These are phyloP conservation scores for Scomber colias DNA, from an alignment of 2,113 vertebrate genomes.

Conservation along the genomic window DNA sequence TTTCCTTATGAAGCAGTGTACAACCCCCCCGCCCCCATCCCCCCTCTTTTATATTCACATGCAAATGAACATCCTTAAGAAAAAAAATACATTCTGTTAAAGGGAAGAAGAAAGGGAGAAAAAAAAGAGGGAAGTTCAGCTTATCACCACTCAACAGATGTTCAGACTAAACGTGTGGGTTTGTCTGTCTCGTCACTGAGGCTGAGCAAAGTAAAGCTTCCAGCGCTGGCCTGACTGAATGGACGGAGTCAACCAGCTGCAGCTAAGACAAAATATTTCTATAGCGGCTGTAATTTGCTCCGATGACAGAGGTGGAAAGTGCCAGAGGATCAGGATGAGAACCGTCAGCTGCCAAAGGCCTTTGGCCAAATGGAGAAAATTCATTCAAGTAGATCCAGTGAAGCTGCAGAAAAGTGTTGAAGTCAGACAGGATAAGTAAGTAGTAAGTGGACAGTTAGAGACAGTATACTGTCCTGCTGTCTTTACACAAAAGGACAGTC, in stretches of 20 bases:
- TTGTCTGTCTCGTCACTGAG: slow-evolving; percentile 55
- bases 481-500: background rate
- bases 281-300: slow-evolving; percentile 72
- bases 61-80: slow-evolving; percentile 66
- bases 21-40: background rate
- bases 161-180: slow-evolving; percentile 62
- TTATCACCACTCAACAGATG: slow-evolving; percentile 75
- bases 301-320: slow-evolving; percentile 62
- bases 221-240: slow-evolving; percentile 58
- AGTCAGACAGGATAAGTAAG: slow-evolving; percentile 60
- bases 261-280: slow-evolving; percentile 60
- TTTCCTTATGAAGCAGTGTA: slow-evolving; percentile 58
- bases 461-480: slow-evolving; percentile 28
- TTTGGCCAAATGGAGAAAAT: slow-evolving; percentile 65
- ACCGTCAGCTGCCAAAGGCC: slow-evolving; percentile 66
- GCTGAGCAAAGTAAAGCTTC: slow-evolving; percentile 53
- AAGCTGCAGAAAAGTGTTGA: slow-evolving; percentile 28
- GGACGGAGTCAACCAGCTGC: slow-evolving; percentile 64
- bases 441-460: slow-evolving; percentile 56
- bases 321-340: slow-evolving; percentile 58
- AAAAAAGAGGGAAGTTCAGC: slow-evolving; percentile 58
- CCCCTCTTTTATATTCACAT: slow-evolving; percentile 72
- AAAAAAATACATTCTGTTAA: slow-evolving; percentile 51
- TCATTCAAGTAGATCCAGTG: slow-evolving; percentile 67
- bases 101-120: slow-evolving; percentile 25